Evolutionary conservation across 2,888 invertebrate genomes (phyloP).

Genomic region (Tholera decimalis): DNA sequence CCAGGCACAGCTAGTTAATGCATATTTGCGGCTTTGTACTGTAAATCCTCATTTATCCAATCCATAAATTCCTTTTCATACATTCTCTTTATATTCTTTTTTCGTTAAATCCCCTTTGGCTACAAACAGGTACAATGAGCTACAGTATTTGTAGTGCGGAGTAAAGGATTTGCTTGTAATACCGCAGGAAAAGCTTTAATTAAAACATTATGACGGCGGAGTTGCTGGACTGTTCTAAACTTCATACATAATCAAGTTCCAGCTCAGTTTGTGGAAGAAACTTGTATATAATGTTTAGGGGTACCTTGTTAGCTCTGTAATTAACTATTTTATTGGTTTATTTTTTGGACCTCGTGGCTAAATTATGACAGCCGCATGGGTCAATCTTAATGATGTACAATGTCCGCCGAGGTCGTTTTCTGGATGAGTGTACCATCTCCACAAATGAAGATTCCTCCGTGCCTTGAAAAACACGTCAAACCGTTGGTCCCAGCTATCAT

Average conservation of each 20-base stretch:
- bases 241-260: slow-evolving; percentile 53
- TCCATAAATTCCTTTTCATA: neutral
- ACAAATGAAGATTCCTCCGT: too few species aligned
- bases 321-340: slow-evolving; percentile 8
- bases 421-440: too few species aligned
- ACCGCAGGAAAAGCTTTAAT: slow-evolving; percentile 54
- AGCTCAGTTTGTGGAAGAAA: slow-evolving; percentile 37
- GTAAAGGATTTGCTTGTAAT: slow-evolving; percentile 39
- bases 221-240: slow-evolving; percentile 53
- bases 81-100: slow-evolving; percentile 35
- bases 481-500: too few species aligned
- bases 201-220: slow-evolving; percentile 58
- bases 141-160: slow-evolving; percentile 35
- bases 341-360: too few species aligned
- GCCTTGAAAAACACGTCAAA: too few species aligned
- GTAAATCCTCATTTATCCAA: neutral
- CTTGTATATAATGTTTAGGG: slow-evolving; percentile 30
- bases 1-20: too few species aligned
- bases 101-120: slow-evolving; percentile 13
- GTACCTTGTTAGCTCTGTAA: slow-evolving; percentile 22
- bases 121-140: slow-evolving; percentile 16
- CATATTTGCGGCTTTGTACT: neutral
- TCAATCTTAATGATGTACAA: neutral
- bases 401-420: too few species aligned
- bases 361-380: too few species aligned